phyloP scores from a whole-genome alignment of 2,113 vertebrate species.

The Tragelaphus imberbis region DNA sequence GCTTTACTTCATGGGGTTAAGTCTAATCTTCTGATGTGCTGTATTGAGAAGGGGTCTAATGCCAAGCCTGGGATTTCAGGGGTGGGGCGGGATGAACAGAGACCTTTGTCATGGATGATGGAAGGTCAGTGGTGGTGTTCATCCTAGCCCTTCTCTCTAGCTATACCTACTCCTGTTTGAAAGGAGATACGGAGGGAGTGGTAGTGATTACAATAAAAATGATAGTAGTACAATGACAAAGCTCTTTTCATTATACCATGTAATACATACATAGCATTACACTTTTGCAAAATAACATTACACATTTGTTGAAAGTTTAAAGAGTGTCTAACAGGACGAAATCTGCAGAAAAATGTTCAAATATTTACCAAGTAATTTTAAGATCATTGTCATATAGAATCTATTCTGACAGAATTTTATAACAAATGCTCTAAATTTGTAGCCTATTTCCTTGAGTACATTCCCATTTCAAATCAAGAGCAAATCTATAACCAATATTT shows the following conservation, averaged over 20 bases:
- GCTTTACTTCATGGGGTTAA: not conserved
- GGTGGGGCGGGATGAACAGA: not conserved
- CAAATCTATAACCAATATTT: not conserved
- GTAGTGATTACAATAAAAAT: not conserved
- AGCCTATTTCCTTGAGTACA: not conserved
- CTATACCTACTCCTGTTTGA: not conserved
- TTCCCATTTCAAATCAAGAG: not conserved
- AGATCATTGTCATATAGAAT: not conserved
- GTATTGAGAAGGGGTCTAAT: not conserved
- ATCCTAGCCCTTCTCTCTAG: not conserved
- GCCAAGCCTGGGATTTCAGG: not conserved
- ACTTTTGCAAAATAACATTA: not conserved
- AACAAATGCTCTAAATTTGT: not conserved
- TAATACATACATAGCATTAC: not conserved
- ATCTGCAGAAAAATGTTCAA: not conserved
- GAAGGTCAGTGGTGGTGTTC: not conserved
- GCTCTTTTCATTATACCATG: not conserved
- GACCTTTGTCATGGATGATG: not conserved
- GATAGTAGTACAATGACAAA: not conserved
- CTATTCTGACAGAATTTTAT: not conserved
- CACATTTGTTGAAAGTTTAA: not conserved
- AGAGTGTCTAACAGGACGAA: not conserved
- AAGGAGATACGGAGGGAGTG: not conserved
- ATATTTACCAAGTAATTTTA: conserved; percentile 9
- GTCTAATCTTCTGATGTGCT: not conserved